Evolutionary conservation across 2,797 vertebrate genomes (phyloP).

Genomic region (Ctenopoma multispine): DNA sequence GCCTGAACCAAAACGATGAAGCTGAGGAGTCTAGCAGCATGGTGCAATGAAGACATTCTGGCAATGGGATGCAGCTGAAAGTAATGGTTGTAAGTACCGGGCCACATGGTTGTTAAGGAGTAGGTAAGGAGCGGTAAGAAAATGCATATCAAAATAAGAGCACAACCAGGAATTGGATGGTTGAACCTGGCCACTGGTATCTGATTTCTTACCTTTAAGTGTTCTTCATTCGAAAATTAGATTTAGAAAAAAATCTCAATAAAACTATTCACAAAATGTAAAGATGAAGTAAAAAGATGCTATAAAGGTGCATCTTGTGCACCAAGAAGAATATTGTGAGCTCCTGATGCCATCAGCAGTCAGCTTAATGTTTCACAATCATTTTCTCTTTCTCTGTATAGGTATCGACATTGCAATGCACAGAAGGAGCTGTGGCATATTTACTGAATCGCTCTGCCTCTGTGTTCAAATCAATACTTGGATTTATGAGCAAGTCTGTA

Average conservation of each 20-base stretch:
- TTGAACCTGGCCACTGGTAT: no score
- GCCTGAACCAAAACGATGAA: no score
- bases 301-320: no score
- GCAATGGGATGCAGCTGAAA: no score
- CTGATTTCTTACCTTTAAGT: background rate
- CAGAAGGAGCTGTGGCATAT: constrained; percentile 49
- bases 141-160: no score
- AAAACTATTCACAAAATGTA: constrained; percentile 5
- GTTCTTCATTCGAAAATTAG: background rate
- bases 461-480: constrained; percentile 74
- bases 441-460: constrained; percentile 66
- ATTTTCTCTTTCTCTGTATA: constrained; percentile 40
- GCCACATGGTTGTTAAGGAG: no score
- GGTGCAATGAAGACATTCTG: no score
- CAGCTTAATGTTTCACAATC: constrained; percentile 43
- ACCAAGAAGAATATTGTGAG: constrained; percentile 17
- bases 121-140: no score
- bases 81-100: no score
- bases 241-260: background rate
- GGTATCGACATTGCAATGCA: constrained; percentile 46
- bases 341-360: constrained; percentile 26
- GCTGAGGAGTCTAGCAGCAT: no score
- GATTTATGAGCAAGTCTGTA: constrained; percentile 72
- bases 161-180: no score
- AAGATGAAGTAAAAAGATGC: background rate